Conservation (phyloP, 92 coral and sea anemone genomes). For the Zoanthus gigantus region DNA sequence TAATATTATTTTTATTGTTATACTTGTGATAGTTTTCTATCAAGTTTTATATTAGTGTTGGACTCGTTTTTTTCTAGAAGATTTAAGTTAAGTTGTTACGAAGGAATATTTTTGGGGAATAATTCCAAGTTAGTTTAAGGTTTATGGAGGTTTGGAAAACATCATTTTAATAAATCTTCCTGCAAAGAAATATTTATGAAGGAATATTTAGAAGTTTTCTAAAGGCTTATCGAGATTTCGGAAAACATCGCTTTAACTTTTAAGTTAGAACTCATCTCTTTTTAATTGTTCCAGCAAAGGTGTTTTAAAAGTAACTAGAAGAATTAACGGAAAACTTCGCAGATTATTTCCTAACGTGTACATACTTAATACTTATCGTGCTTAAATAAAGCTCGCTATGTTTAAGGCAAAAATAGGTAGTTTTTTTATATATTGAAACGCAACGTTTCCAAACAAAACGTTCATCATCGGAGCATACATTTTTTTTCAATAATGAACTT, state of each 20-base stretch:
- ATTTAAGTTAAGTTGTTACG: too few relatives aligned
- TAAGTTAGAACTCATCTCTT: constrained; percentile 3
- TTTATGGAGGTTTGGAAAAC: constrained; percentile 1
- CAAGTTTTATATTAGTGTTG: too few relatives aligned
- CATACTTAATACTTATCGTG: constrained; percentile 12
- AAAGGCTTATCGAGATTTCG: background rate
- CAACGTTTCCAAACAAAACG: constrained; percentile 5
- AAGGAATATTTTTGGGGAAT: background rate
- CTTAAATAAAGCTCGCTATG: background rate
- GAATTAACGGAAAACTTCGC: constrained; percentile 10
- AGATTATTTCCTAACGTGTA: constrained; percentile 2
- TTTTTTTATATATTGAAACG: constrained; percentile 6
- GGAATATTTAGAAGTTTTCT: background rate
- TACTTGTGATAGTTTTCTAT: too few relatives aligned
- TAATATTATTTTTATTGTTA: too few relatives aligned
- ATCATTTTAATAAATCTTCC: too few relatives aligned
- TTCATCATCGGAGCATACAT: constrained; percentile 5
- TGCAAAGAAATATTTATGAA: too few relatives aligned
- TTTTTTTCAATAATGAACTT: constrained; percentile 1
- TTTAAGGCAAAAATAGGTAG: background rate
- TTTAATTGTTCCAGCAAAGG: constrained; percentile 8
- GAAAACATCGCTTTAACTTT: constrained; percentile 15
- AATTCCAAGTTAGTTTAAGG: background rate
- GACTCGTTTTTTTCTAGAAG: too few relatives aligned
- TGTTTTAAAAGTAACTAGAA: background rate